Percentiles rank a stretch among this genome's conserved stretches.
Evolutionary conservation across 64 coral and sea anemone genomes (phyloP).

Genomic region (Pocillopora damicornis): DNA sequence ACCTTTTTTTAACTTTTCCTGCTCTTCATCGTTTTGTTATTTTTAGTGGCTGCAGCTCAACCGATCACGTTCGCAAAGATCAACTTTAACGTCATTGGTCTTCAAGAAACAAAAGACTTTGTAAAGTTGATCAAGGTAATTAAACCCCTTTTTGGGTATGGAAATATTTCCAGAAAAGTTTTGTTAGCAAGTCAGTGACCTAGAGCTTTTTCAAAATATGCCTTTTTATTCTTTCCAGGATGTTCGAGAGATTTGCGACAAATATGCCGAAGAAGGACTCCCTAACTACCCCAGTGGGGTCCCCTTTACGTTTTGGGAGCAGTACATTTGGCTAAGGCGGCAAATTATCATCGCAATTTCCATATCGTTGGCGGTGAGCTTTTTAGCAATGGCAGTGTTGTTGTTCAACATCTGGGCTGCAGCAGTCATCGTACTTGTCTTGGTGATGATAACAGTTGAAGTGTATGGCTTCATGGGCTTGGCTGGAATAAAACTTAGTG

Average conservation of each 20-base stretch:
- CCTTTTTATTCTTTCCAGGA: slow-evolving; percentile 22
- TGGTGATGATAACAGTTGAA: slow-evolving; percentile 83
- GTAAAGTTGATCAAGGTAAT: slow-evolving; percentile 71
- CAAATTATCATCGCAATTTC: slow-evolving; percentile 69
- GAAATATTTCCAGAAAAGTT: neutral
- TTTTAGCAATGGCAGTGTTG: slow-evolving; percentile 64
- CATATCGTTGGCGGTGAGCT: slow-evolving; percentile 67
- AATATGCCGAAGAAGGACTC: slow-evolving; percentile 52
- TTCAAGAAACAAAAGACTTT: slow-evolving; percentile 75
- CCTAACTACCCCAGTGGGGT: slow-evolving; percentile 85
- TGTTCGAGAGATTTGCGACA: slow-evolving; percentile 84
- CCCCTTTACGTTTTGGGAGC: slow-evolving; percentile 97
- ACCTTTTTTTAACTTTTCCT: neutral
- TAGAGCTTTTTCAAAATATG: neutral
- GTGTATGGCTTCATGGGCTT: slow-evolving; percentile 96
- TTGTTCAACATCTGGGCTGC: slow-evolving; percentile 84
- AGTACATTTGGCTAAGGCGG: slow-evolving; percentile 80
- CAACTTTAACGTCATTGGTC: slow-evolving; percentile 67
- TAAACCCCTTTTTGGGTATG: neutral
- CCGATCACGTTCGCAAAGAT: slow-evolving; percentile 83
- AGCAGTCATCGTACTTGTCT: slow-evolving; percentile 45
- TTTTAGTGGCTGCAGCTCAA: slow-evolving; percentile 59
- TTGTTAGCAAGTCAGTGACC: no score
- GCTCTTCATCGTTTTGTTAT: neutral
- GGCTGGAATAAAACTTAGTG: slow-evolving; percentile 88